Evolutionary conservation across 2,797 vertebrate genomes (phyloP).

Genomic region (Chelon labrosus): DNA sequence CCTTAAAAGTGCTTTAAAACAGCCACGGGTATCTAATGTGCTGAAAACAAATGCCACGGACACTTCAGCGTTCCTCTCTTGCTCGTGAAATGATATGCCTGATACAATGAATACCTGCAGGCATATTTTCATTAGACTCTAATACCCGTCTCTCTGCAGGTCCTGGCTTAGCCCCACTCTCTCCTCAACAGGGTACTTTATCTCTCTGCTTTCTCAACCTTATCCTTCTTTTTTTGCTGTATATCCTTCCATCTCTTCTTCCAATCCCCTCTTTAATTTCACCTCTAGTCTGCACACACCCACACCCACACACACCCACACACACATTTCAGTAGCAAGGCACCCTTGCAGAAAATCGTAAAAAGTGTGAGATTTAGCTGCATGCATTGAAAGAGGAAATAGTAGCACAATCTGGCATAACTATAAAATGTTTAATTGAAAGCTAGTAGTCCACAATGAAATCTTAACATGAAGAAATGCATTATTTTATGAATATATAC

Average conservation of each 20-base stretch:
- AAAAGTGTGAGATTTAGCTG: too few species aligned
- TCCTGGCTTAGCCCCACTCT: background rate
- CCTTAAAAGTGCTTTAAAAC: slow-evolving; percentile 1
- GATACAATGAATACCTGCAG: slow-evolving; percentile 51
- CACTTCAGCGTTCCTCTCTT: background rate
- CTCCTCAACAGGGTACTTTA: slow-evolving; percentile 41
- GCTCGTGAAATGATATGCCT: slow-evolving; percentile 25
- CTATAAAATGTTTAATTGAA: too few species aligned
- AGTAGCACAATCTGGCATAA: background rate
- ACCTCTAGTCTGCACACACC: slow-evolving; percentile 11
- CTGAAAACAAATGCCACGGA: slow-evolving; percentile 6
- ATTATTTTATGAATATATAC: background rate
- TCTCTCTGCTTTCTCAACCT: slow-evolving; percentile 60
- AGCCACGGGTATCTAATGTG: slow-evolving; percentile 16
- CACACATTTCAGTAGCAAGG: too few species aligned
- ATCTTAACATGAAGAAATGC: too few species aligned
- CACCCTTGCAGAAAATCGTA: too few species aligned
- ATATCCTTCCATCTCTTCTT: slow-evolving; percentile 43
- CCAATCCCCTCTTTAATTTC: slow-evolving; percentile 55
- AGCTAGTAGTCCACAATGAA: too few species aligned
- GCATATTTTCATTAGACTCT: slow-evolving; percentile 56
- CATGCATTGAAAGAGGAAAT: too few species aligned
- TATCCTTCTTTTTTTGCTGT: slow-evolving; percentile 37
- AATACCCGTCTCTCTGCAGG: slow-evolving; percentile 35
- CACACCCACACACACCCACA: slow-evolving; percentile 4